These are phyloP conservation scores for Thyatira batis DNA, from an alignment of 2,888 invertebrate species.

Conservation along the genomic window DNA sequence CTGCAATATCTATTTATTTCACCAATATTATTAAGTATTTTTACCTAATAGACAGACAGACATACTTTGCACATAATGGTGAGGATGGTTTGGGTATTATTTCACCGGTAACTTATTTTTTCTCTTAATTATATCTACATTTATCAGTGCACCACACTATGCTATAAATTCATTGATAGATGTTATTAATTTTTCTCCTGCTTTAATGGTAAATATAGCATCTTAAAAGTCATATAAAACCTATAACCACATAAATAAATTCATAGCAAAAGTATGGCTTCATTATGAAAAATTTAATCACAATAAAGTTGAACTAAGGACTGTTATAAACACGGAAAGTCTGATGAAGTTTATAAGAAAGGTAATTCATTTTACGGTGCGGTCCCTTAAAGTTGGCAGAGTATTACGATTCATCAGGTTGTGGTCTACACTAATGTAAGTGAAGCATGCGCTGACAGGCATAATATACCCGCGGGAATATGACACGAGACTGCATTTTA, in stretches of 20 bases:
- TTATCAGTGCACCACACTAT: too few relatives aligned
- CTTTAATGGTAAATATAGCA: too few relatives aligned
- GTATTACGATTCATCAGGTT: slow-evolving; percentile 8
- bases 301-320: background rate
- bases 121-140: too few relatives aligned
- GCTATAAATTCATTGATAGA: too few relatives aligned
- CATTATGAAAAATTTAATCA: slow-evolving; percentile 2
- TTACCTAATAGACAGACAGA: too few relatives aligned
- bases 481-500: slow-evolving; percentile 28
- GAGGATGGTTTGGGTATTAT: too few relatives aligned
- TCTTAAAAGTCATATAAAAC: too few relatives aligned
- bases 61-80: too few relatives aligned
- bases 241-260: background rate
- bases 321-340: slow-evolving; percentile 5
- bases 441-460: slow-evolving; percentile 9
- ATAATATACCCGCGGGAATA: slow-evolving; percentile 20
- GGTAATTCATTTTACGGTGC: slow-evolving; percentile 3
- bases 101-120: too few relatives aligned
- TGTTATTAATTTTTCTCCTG: too few relatives aligned
- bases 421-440: slow-evolving; percentile 9
- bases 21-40: too few relatives aligned
- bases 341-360: slow-evolving; percentile 4
- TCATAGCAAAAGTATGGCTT: background rate
- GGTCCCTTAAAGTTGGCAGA: background rate
- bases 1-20: too few relatives aligned